Evolutionary conservation across 2,797 vertebrate species (phyloP).

Genomic region (Scyliorhinus canicula): DNA sequence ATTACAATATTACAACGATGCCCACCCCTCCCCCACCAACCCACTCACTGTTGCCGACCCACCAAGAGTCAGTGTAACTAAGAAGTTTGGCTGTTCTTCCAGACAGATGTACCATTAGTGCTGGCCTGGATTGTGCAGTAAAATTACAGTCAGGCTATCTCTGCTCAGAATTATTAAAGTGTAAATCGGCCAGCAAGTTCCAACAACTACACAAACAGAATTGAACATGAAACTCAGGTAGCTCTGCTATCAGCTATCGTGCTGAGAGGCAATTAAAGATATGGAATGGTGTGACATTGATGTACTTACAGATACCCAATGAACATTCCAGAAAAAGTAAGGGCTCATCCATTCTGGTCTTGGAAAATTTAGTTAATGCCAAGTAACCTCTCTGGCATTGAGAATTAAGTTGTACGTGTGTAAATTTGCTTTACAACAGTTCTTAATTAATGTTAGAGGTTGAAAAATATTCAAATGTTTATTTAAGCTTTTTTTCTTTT

Average conservation of each 20-base stretch:
- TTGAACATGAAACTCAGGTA: background rate
- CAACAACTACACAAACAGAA: background rate
- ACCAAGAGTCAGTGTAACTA: background rate
- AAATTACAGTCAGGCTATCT: background rate
- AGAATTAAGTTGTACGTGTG: background rate
- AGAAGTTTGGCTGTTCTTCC: background rate
- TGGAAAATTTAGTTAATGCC: background rate
- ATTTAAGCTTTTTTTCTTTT: background rate
- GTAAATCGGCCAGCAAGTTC: background rate
- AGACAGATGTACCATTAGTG: background rate
- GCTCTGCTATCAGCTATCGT: background rate
- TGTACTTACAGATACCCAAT: background rate
- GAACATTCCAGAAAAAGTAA: background rate
- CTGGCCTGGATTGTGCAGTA: background rate
- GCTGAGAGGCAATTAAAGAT: background rate
- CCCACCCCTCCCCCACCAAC: background rate
- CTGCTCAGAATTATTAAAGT: background rate
- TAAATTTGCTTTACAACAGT: background rate
- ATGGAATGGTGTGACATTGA: background rate
- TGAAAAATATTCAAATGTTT: background rate
- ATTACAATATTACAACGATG: background rate
- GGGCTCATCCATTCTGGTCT: background rate
- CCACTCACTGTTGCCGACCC: background rate
- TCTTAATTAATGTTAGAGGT: background rate
- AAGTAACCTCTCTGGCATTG: background rate